These are phyloP conservation scores for Manis javanica DNA, from an alignment of 2,797 vertebrate species.

Conservation along the genomic window DNA sequence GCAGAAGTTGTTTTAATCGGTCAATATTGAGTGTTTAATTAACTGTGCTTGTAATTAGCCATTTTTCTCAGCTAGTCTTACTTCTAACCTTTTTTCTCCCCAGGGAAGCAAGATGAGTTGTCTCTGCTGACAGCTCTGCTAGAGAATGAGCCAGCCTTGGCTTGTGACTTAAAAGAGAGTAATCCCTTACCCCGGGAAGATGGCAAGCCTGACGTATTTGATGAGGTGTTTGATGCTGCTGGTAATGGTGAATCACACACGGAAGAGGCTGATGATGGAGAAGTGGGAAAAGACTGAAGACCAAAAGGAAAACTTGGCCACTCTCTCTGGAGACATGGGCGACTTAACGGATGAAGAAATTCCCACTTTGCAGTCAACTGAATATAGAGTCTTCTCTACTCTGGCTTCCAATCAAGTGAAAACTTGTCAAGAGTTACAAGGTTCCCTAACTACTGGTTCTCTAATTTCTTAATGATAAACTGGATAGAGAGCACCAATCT, in stretches of 20 bases:
- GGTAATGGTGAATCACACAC: slow-evolving; percentile 87
- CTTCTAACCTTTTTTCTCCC: slow-evolving; percentile 43
- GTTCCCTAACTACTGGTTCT: slow-evolving; percentile 81
- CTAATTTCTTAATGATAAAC: not conserved
- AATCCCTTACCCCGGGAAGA: slow-evolving; percentile 11
- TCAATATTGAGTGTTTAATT: not conserved
- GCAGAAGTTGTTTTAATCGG: not conserved
- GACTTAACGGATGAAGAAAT: slow-evolving; percentile 89
- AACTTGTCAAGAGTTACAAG: slow-evolving; percentile 93
- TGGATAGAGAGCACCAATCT: not conserved
- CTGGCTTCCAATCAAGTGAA: slow-evolving; percentile 79
- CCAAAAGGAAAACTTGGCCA: slow-evolving; percentile 82
- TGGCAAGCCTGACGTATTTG: slow-evolving; percentile 86
- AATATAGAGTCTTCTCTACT: not conserved
- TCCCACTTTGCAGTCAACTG: not conserved
- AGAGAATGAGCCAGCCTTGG: slow-evolving; percentile 87
- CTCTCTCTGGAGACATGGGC: slow-evolving; percentile 90
- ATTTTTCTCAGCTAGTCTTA: slow-evolving; percentile 26
- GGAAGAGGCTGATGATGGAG: slow-evolving; percentile 85
- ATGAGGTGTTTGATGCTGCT: slow-evolving; percentile 93
- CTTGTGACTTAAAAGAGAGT: not conserved
- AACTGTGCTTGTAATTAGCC: not conserved
- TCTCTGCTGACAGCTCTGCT: slow-evolving; percentile 86
- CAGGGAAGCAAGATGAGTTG: slow-evolving; percentile 93
- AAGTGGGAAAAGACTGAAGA: slow-evolving; percentile 31